Evolutionary conservation across 2,797 vertebrate genomes (phyloP), one percentile per base, ranked within the genome.

Genomic region (Danio choprae): DNA sequence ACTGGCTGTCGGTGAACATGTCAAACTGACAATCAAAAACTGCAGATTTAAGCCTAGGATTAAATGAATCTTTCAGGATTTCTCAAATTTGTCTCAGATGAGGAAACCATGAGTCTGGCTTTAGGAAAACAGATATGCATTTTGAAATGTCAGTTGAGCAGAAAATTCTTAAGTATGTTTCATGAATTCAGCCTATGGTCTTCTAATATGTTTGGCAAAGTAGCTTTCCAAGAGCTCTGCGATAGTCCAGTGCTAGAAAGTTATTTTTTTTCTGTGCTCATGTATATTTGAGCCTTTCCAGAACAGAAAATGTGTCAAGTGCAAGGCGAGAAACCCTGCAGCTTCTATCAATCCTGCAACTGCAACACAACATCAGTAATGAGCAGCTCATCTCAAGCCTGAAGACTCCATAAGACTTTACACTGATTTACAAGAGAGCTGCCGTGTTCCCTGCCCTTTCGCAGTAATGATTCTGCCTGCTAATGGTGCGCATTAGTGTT

Each of bases 301-400:
- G 20, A n/a, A 4, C 22, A 48, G 20, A 29, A 1, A 46, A 29
- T 67, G 64, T 50, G 3, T 36, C 4, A 1, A 3, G 5, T n/a
- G 44, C 22, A n/a, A 16, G 16, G 44, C 7, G 1, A 15, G 29
- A 53, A 77, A 55, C 10, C 50, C 60, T 62, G 59, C 29, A 9
- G 36, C 74, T 16, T 40, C 43, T 43, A 64, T 68, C 46, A 70
- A 58, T 73, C 60, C 62, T 22, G 86, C 87, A 86, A 84, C 84
- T 69, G 86, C 89, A 87, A 90, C 90, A 56, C 64, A 77, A 74
- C 79, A 89, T 87, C 84, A 85, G 89, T 89, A 87, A 91, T 87
- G 87, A 87, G 83, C 62, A 43, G 77, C 88, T 89, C 83, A 83
- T 90, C 89, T 90, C 89, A 85, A 13, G 85, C 87, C 87, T 88